Evolutionary conservation across 2,888 invertebrate genomes (phyloP), one percentile per base, ranked within the genome.

Genomic region (Stenotaenia linearis): DNA sequence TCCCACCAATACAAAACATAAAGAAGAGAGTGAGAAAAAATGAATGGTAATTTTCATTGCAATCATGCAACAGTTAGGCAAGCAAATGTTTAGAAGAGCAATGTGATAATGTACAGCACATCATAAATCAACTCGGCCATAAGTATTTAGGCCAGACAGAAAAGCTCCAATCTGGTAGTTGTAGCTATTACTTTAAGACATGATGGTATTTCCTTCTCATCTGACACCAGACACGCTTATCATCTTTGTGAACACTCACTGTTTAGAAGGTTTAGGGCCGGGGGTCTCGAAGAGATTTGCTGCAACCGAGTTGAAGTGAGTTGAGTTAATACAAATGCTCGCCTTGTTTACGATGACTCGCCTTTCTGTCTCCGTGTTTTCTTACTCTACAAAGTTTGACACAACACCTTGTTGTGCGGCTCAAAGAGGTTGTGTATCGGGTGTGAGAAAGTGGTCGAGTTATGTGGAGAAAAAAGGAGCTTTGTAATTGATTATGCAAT

Each of bases 121-220:
- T 69, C 69, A 69, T 69, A 69, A 69, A 69, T 69, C 69, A 69
- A 69, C 25, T 69, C 25, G 69, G 69, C 69, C 28, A 28, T 69
- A 69, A 69, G 69, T 69, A 69, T 69, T 23, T 69, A 69, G 69
- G 69, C 69, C 69, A 69, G 69, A 69, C 69, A 69, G 69, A 69
- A 69, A 69, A 69, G 69, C 69, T 69, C 69, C 69, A 69, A 69
- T 69, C 69, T 69, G 69, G 69, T 69, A 69, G 69, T 25, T 69
- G 69, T 69, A 69, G 69, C 69, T 69, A 69, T 69, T 69, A 69
- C 69, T 69, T 69, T 69, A 69, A 69, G 69, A 69, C 69, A 69
- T 69, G 69, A 69, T 69, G 69, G 69, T 69, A 69, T 69, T 69
- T 69, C 69, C 69, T 69, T 28, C 69, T 69, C 69, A 69, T 69